These are phyloP conservation scores for Halesus radiatus DNA, from an alignment of 1,140 invertebrate species.

Conservation along the genomic window DNA sequence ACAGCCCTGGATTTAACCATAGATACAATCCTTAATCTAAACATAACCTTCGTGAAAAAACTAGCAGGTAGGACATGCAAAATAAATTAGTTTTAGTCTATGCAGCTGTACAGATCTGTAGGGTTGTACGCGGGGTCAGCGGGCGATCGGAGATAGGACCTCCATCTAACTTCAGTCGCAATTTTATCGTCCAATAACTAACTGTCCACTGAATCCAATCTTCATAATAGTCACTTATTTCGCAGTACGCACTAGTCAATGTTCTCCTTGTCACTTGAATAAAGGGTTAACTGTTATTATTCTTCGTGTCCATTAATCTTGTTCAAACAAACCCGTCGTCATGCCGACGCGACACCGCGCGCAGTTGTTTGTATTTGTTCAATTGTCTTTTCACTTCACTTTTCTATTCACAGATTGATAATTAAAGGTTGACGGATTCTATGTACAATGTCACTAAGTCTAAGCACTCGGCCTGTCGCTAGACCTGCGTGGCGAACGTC, in stretches of 20 bases:
- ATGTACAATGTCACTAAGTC: slow-evolving; percentile 53
- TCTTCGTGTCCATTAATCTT: neutral
- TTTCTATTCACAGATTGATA: slow-evolving; percentile 38
- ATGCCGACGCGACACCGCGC: slow-evolving; percentile 38
- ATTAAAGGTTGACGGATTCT: slow-evolving; percentile 47
- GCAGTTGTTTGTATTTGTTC: slow-evolving; percentile 24
- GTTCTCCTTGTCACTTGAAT: neutral
- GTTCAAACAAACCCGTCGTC: slow-evolving; percentile 29
- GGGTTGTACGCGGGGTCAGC: slow-evolving; percentile 11
- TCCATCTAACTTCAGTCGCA: neutral
- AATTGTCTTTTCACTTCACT: slow-evolving; percentile 24
- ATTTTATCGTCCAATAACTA: neutral
- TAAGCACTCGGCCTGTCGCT: slow-evolving; percentile 62
- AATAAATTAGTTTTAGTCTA: slow-evolving; percentile 58
- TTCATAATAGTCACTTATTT: slow-evolving; percentile 11
- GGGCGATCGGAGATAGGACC: slow-evolving; percentile 3
- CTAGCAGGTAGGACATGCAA: slow-evolving; percentile 50
- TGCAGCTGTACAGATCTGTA: slow-evolving; percentile 44
- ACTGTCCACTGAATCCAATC: neutral
- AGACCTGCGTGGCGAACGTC: slow-evolving; percentile 71
- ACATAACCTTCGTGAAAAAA: slow-evolving; percentile 53
- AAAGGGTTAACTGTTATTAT: slow-evolving; percentile 9
- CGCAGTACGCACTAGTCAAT: slow-evolving; percentile 18
- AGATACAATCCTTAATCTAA: slow-evolving; percentile 31
- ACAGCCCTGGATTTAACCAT: slow-evolving; percentile 50